Conservation (phyloP, 2,113 vertebrate species). For the Lates calcarifer region DNA sequence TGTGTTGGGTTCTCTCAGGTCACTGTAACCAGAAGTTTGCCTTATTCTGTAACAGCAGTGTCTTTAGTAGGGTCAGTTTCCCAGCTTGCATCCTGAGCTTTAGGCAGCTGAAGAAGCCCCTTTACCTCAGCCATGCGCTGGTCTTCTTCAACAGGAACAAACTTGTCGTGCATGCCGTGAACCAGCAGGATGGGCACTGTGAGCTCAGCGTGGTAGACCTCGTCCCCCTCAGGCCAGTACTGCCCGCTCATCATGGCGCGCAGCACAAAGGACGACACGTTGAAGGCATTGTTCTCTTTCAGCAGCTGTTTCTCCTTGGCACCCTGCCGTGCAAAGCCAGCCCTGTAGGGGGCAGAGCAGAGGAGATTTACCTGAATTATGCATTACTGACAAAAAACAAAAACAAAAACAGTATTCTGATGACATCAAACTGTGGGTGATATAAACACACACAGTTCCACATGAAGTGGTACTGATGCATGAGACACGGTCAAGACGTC, state of each 20-base stretch:
- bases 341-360: slow-evolving; percentile 61
- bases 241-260: slow-evolving; percentile 98
- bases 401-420: neutral
- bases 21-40: neutral
- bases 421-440: neutral
- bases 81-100: neutral
- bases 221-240: slow-evolving; percentile 98
- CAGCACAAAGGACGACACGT: slow-evolving; percentile 95
- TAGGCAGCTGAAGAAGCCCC: too few species aligned
- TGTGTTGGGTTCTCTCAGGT: neutral
- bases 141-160: slow-evolving; percentile 96
- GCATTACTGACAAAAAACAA: neutral
- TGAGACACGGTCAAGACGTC: neutral
- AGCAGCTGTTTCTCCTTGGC: slow-evolving; percentile 96
- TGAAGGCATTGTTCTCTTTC: slow-evolving; percentile 95
- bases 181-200: slow-evolving; percentile 94
- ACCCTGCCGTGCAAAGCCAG: slow-evolving; percentile 85
- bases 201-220: slow-evolving; percentile 96
- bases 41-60: neutral
- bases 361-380: neutral
- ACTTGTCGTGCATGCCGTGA: slow-evolving; percentile 96
- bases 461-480: neutral
- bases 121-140: slow-evolving; percentile 97
- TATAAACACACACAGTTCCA: neutral
- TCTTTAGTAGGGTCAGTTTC: neutral